These are phyloP conservation scores for Drosophila ironensis DNA, from an alignment of 1,140 invertebrate species.

Conservation along the genomic window DNA sequence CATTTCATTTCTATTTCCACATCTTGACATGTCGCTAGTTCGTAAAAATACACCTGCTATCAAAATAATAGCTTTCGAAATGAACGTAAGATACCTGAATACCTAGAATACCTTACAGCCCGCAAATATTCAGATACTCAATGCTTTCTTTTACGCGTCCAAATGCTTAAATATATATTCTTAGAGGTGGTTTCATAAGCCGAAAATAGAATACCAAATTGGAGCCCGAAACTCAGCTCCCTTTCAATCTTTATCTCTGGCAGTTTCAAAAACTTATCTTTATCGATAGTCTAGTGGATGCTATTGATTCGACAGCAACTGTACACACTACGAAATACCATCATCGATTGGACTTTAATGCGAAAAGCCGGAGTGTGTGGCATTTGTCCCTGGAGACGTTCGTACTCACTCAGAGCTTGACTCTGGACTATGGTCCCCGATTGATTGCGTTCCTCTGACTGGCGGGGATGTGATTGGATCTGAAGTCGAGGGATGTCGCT, in stretches of 20 bases:
- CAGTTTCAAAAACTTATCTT: too few species aligned
- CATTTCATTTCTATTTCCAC: slow-evolving; percentile 36
- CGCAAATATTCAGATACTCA: too few species aligned
- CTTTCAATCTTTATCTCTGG: too few species aligned
- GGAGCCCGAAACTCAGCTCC: too few species aligned
- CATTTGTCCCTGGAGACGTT: slow-evolving; percentile 7
- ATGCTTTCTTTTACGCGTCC: too few species aligned
- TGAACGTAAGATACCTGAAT: background rate
- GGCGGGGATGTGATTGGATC: background rate
- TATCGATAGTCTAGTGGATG: too few species aligned
- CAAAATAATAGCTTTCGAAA: background rate
- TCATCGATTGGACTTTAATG: too few species aligned
- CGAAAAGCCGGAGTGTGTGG: background rate
- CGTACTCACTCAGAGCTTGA: slow-evolving; percentile 24
- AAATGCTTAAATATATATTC: too few species aligned
- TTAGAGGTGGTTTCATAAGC: too few species aligned
- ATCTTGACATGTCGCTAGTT: background rate
- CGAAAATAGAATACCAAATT: too few species aligned
- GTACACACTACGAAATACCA: too few species aligned
- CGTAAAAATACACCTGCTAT: background rate
- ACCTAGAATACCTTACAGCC: too few species aligned
- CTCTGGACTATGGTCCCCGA: background rate
- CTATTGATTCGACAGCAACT: background rate
- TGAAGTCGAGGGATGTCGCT: background rate
- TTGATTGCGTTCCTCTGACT: background rate